Evolutionary conservation across 2,797 vertebrate genomes (phyloP), one percentile per base, ranked within the genome.

Genomic region (Mallotus villosus): DNA sequence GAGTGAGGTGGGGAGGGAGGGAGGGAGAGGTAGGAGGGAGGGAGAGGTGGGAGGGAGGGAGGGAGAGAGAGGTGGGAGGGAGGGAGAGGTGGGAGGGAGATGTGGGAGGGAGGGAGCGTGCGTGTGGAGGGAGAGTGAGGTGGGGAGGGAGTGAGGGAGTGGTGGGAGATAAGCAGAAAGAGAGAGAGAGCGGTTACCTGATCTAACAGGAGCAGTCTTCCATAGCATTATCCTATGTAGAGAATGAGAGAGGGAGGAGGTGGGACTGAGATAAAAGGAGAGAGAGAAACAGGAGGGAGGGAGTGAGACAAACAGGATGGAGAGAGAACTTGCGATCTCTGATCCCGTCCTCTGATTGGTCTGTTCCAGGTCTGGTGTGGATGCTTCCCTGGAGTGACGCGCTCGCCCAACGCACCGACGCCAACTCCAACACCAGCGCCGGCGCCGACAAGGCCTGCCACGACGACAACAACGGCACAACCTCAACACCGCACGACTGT

Each of bases 281-380:
- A 51, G 21, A 37, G 53, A 60, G 25, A 69, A 2, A 21, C 22
- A 60, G 11, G 24, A 29, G 59, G 2, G 3, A 25, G 5, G 0
- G 7, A 25, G 14, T 19, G 16, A 70, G n/a, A 61, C n/a, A 51
- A 58, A 51, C 1, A 57, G 16, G 5, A 16, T 6, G 21, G 2
- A 21, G 57, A 24, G 19, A 21, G 57, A 34, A 34, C 32, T 34
- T 34, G 32, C 1, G 32, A 34, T 1, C 32, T 34, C 32, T 34
- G 32, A 34, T 8, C 32, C 32, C 32, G 7, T 1, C 32, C 32
- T 34, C 32, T 6, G 5, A 34, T 34, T 34, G 32, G 32, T 34
- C 32, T 17, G 62, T 0, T 74, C 0, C 78, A 99, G 97, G 94
- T 73, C 90, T 98, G 57, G 94, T 98, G 5, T 97, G 95, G 95